phyloP scores from a whole-genome alignment of 2,888 invertebrate genomes.

The Hypselothyrea guttata region DNA sequence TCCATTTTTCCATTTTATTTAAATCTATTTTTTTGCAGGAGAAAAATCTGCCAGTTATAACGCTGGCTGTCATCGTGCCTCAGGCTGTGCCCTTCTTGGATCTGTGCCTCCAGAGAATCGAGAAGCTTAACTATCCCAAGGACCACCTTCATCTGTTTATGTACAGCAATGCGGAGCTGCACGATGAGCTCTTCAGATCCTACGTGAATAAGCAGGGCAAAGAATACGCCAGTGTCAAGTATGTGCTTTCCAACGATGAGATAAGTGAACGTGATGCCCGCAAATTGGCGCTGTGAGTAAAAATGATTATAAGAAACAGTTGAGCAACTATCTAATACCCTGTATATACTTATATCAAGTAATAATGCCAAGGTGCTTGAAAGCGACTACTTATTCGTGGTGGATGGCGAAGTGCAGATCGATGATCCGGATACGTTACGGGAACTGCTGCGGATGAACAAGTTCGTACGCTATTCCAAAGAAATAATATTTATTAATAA shows the following conservation, averaged over 20 bases:
- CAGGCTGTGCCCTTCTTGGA: constrained; percentile 95
- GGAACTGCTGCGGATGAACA: constrained; percentile 88
- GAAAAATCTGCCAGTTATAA: constrained; percentile 86
- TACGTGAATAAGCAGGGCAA: constrained; percentile 85
- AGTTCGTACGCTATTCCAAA: constrained; percentile 73
- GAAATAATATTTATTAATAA: too few relatives aligned
- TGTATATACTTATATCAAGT: constrained; percentile 84
- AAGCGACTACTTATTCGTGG: constrained; percentile 91
- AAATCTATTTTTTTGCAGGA: constrained; percentile 82
- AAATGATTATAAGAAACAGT: not conserved
- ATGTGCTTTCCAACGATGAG: constrained; percentile 86
- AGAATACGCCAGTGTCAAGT: constrained; percentile 86
- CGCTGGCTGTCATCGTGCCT: constrained; percentile 91
- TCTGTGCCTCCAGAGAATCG: constrained; percentile 90
- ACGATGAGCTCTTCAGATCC: constrained; percentile 85
- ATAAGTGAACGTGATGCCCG: constrained; percentile 89
- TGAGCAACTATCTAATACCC: not conserved
- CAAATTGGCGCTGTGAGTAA: constrained; percentile 91
- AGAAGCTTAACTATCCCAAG: constrained; percentile 93
- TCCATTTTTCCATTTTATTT: too few relatives aligned
- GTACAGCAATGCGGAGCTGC: constrained; percentile 89
- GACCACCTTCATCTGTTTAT: constrained; percentile 91
- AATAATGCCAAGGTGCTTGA: constrained; percentile 89
- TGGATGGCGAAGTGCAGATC: constrained; percentile 94
- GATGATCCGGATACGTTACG: constrained; percentile 89